Base-by-base conservation (phyloP, 1,140 invertebrate genomes). In the Linepithema humile region DNA sequence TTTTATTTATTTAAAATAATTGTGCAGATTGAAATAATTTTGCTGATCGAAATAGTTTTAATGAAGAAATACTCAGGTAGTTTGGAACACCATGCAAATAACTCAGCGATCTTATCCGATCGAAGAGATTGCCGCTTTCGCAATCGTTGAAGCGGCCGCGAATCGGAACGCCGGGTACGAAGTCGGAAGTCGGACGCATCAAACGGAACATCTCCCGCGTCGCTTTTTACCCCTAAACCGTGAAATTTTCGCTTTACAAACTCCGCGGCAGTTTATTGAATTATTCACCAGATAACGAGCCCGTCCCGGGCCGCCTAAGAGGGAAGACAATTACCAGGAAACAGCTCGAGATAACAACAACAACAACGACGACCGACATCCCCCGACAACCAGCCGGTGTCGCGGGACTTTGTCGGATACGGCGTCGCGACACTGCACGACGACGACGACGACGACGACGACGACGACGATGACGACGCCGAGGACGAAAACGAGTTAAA, bases 281-380 rank as follows among this genome's bases (percentile, higher is more conserved):
- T 91, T 91, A 91, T 91, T 91, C 90, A 90, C 85, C 40, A 91
- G 90, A 91, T 91, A 91, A 90, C 90, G 87, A 90, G 84, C 85
- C 75, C 77, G 83, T 73, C 69, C 82, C 43, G 48, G 80, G 60
- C 77, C 29, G 77, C 88, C 75, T 88, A 90, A 86, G 86, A 88
- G 88, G 82, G 77, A 89, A 85, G 90, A 91, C 90, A 91, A 91
- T 91, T 90, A 91, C 90, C 88, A 90, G 90, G 90, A 91, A 91
- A 91, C 88, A 91, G 83, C 86, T 84, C 88, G 87, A 91, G 90
- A 91, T 91, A 91, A 91, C 89, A 90, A 86, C 87, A 84, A 86
- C 85, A 89, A 89, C 74, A 59, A 62, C 80, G n/a, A 48, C 72
- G 60, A 75, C 87, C 87, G 86, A 88, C 87, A 88, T 80, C 77